Base-by-base conservation (phyloP, 2,797 vertebrate genomes). In the Orientallactaga sibirica region DNA sequence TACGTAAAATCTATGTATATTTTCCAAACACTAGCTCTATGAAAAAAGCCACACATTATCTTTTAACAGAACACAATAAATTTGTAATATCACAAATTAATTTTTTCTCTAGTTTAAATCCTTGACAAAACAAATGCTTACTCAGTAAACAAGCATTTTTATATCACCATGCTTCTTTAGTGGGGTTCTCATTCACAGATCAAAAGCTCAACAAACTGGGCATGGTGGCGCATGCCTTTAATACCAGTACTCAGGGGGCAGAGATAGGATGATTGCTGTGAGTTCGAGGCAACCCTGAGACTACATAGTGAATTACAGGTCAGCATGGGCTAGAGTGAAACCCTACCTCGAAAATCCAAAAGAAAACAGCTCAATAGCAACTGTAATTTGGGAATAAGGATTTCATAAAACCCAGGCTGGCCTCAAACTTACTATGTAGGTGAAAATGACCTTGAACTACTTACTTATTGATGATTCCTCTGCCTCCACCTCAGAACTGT, bases 91-190 rank as follows among this genome's bases (percentile, higher is more conserved):
- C 48, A 95, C 14, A 62, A 86, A 93, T 77, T 58, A 79, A n/a
- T 86, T 92, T 41, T 27, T 24, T 93, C 29, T 84, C 58, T 83
- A 86, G 33, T 73, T 83, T 91, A 96, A 87, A 14, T 89, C 78
- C 66, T 43, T 89, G 20, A 3, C 19, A 88, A 27, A 61, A 79
- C 85, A 92, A 93, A 93, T 61, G 18, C 90, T 86, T 70, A 83
- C n/a, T 61, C 71, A 76, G 15, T 67, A 82, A 55, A 62, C 24
- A 76, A 71, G 18, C 24, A 90, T 70, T 88, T 71, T 66, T 92
- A 82, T 37, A n/a, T 43, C 91, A 86, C 58, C 25, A 74, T 48
- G 83, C 25, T 82, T 83, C 66, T 77, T 93, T 10, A 87, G 67
- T 79, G 88, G 83, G 29, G 55, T 89, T 91, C 25, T 85, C 24